phyloP scores from a whole-genome alignment of 2,797 vertebrate genomes.

The Cacajao melanocephalus region DNA sequence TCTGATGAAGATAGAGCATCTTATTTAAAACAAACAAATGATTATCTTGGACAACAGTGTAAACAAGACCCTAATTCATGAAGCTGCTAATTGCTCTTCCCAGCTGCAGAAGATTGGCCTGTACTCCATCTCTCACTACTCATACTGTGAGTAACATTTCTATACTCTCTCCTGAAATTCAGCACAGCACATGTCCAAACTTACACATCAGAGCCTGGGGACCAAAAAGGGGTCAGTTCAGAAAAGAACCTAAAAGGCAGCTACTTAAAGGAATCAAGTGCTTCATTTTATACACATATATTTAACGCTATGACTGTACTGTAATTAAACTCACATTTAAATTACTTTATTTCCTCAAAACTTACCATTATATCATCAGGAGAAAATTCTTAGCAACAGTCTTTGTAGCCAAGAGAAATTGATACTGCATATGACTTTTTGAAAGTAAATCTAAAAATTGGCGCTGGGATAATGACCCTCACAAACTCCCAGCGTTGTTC shows the following conservation, averaged over 20 bases:
- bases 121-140: neutral
- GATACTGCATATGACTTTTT: neutral
- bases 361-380: neutral
- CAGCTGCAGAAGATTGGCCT: slow-evolving; percentile 64
- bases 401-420: neutral
- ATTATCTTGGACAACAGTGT: slow-evolving; percentile 69
- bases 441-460: neutral
- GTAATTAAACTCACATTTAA: neutral
- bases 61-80: slow-evolving; percentile 75
- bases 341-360: neutral
- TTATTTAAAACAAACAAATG: slow-evolving; percentile 76
- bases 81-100: slow-evolving; percentile 65
- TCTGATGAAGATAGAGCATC: slow-evolving; percentile 58
- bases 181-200: no score
- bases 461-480: neutral
- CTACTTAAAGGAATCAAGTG: neutral
- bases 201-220: neutral
- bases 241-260: neutral
- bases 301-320: neutral
- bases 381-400: neutral
- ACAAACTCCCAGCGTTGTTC: neutral
- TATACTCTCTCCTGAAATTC: neutral
- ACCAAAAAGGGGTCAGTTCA: neutral
- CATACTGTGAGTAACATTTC: neutral
- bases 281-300: neutral